phyloP scores from a whole-genome alignment of 2,797 vertebrate species.

The Pipistrellus pipistrellus region DNA sequence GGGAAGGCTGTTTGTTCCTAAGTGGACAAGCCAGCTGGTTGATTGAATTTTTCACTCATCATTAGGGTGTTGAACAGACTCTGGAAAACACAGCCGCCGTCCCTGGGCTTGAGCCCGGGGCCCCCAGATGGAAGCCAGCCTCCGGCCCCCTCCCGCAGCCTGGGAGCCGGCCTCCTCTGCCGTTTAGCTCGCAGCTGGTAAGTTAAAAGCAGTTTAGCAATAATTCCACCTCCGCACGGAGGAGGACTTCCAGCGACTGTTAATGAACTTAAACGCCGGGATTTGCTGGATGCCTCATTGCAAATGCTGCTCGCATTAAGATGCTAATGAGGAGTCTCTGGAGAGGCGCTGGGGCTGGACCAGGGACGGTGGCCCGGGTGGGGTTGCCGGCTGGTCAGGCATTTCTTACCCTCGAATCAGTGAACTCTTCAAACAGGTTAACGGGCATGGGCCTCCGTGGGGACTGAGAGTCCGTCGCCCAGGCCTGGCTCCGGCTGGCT shows the following conservation, averaged over 20 bases:
- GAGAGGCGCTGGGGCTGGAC: slow-evolving; percentile 69
- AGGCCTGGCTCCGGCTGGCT: background rate
- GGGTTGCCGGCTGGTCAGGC: slow-evolving; percentile 56
- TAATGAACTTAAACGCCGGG: slow-evolving; percentile 90
- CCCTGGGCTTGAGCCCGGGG: background rate
- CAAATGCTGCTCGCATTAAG: slow-evolving; percentile 87
- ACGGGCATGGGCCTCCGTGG: background rate
- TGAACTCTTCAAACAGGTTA: slow-evolving; percentile 70
- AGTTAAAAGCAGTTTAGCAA: slow-evolving; percentile 87
- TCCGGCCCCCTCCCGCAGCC: background rate
- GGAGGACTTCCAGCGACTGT: slow-evolving; percentile 86
- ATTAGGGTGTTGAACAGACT: slow-evolving; percentile 62
- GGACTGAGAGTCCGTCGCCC: slow-evolving; percentile 9
- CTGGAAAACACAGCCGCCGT: slow-evolving; percentile 54
- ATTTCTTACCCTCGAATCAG: slow-evolving; percentile 57
- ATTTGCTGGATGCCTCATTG: slow-evolving; percentile 88
- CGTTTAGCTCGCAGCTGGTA: slow-evolving; percentile 84
- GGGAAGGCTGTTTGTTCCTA: slow-evolving; percentile 60
- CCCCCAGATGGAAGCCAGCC: background rate
- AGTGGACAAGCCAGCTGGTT: slow-evolving; percentile 77
- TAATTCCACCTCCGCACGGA: slow-evolving; percentile 87
- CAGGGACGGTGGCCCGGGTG: slow-evolving; percentile 72
- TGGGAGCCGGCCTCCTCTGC: slow-evolving; percentile 41
- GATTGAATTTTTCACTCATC: slow-evolving; percentile 75
- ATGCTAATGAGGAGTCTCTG: slow-evolving; percentile 86